Evolutionary conservation across 2,113 vertebrate genomes (phyloP), one percentile per base, ranked within the genome.

Genomic region (Carassius gibelio): DNA sequence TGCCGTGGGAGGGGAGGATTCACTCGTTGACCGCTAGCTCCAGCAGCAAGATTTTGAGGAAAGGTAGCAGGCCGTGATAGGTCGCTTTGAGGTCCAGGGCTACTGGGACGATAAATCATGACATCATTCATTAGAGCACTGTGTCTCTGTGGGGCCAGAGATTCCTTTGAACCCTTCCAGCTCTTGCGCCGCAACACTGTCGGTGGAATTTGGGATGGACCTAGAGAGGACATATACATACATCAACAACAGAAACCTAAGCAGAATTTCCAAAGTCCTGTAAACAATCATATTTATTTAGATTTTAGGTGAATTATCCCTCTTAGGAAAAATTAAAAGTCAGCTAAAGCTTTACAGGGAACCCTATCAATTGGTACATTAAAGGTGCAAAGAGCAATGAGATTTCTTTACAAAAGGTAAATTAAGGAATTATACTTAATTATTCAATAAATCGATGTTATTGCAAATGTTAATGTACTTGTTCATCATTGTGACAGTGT

Each of bases 81-180:
- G 9, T 97, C 96, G 5, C 94, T 89, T 90, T 96, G 96, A 4
- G 96, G 94, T 72, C 91, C 96, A 3, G 97, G 96, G 82, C 96
- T 99, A 88, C 97, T 97, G 0, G 97, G 96, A 87, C 95, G 95
- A 89, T 97, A 99, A 85, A 94, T 93, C 2, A 95, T 94, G 0
- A 93, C 94, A 2, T 99, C 97, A 85, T 93, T 94, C 89, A 97
- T 90, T 8, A 96, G 89, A 59, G 96, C 95, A 14, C 95, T 96
- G 0, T 97, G 96, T 74, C 98, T 93, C 86, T 96, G 96, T 48
- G 95, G 94, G 81, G 95, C 96, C 92, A 99, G 82, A 78, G 97
- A 98, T 90, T 99, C 98, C 90, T 98, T 99, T 14, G 98, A 99
- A 77, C 96, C 98, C 91, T 99, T 99, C 98, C 98, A 99, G 94